phyloP scores from a whole-genome alignment of 2,113 vertebrate species.

The Ornithorhynchus anatinus region DNA sequence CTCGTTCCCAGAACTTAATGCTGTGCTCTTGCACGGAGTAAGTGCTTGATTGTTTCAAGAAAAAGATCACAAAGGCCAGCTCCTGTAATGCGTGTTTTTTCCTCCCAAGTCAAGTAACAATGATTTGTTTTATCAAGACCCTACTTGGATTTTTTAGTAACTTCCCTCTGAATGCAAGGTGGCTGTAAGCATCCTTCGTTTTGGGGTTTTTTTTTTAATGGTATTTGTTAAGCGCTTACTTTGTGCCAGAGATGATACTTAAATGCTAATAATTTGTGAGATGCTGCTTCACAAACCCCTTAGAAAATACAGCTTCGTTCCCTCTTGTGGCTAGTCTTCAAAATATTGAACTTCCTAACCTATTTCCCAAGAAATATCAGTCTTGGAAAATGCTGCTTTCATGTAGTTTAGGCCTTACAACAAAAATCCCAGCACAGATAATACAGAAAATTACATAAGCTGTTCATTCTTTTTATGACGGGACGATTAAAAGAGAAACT shows the following conservation, averaged over 20 bases:
- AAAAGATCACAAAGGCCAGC: neutral
- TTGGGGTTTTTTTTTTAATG: no score
- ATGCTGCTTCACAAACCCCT: constrained; percentile 12
- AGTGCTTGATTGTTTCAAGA: rapidly evolving
- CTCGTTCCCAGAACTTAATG: rapidly evolving
- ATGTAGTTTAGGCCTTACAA: no score
- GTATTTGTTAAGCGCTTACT: no score
- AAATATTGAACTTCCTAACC: constrained; percentile 41
- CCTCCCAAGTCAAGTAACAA: neutral
- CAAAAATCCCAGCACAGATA: constrained; percentile 49
- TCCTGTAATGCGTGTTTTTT: rapidly evolving
- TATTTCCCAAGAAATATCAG: constrained; percentile 52
- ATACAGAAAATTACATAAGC: constrained; percentile 49
- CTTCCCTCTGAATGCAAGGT: no score
- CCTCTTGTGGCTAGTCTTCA: constrained; percentile 40
- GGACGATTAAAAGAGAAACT: constrained; percentile 58
- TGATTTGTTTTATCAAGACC: neutral
- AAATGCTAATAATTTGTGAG: constrained; percentile 21
- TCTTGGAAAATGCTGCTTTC: constrained; percentile 46
- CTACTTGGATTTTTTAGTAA: no score
- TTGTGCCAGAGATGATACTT: no score
- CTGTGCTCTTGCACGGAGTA: rapidly evolving
- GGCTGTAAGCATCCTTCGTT: no score
- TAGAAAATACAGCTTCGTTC: constrained; percentile 33
- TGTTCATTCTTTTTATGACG: constrained; percentile 54